Evolutionary conservation across 2,113 vertebrate genomes (phyloP).

Genomic region (Calonectris borealis): DNA sequence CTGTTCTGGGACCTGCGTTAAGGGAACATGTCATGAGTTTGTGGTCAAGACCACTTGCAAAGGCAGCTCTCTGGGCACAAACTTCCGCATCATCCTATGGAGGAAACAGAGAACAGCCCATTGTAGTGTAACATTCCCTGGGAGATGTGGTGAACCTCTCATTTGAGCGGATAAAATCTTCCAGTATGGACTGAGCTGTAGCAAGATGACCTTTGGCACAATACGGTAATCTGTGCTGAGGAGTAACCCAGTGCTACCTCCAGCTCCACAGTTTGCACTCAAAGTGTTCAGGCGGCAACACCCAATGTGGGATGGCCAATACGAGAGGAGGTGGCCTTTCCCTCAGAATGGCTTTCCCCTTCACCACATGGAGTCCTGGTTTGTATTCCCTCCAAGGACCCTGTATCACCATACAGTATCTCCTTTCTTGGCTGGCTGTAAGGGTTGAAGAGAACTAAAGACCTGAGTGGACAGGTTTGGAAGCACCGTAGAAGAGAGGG

Average conservation of each 20-base stretch:
- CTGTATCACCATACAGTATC: too few relatives aligned
- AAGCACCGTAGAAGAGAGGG: neutral
- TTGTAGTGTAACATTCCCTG: neutral
- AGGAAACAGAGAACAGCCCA: neutral
- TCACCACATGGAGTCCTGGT: neutral
- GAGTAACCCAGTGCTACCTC: neutral
- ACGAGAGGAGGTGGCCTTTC: rapidly evolving
- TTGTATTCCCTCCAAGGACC: neutral
- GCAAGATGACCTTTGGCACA: neutral
- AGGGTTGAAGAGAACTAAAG: neutral
- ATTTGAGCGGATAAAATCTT: neutral
- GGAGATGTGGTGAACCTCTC: neutral
- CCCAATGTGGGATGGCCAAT: rapidly evolving
- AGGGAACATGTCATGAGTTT: neutral
- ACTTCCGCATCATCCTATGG: rapidly evolving
- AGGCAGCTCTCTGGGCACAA: neutral
- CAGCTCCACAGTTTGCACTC: neutral
- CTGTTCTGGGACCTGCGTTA: neutral
- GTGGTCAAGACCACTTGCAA: neutral
- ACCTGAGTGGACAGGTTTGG: neutral
- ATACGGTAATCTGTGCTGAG: neutral
- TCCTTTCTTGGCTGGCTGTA: neutral
- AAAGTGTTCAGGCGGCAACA: neutral
- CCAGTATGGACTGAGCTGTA: neutral
- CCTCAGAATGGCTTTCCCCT: neutral